Evolutionary conservation across 2,797 vertebrate genomes (phyloP).

Genomic region (Trichosurus vulpecula): DNA sequence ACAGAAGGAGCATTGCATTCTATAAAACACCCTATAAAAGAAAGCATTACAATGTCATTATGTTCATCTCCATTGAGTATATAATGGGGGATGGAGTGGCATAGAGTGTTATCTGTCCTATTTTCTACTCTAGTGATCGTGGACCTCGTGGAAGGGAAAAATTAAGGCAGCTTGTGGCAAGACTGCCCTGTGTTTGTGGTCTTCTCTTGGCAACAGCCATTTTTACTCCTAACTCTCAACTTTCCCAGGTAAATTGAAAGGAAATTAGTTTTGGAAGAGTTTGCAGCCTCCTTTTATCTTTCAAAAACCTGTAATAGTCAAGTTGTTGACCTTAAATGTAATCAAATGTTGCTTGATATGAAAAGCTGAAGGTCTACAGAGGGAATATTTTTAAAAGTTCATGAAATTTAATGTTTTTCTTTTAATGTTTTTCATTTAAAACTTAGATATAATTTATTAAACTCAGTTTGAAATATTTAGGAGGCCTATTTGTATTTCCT

Average conservation of each 20-base stretch:
- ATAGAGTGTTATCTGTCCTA: background rate
- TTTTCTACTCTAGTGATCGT: background rate
- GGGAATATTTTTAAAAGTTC: conserved; percentile 49
- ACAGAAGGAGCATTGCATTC: background rate
- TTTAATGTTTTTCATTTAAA: conserved; percentile 64
- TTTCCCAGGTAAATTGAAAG: background rate
- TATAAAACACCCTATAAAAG: background rate
- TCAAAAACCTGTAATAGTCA: background rate
- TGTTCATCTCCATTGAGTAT: background rate
- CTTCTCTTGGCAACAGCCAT: background rate
- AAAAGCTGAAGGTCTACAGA: background rate
- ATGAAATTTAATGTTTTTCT: conserved; percentile 73
- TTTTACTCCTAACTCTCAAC: background rate
- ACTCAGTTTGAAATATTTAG: conserved; percentile 63
- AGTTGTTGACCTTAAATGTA: background rate
- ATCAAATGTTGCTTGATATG: fast-evolving
- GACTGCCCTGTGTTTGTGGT: background rate
- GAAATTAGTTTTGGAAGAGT: background rate
- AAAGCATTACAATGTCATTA: background rate
- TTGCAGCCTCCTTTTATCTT: background rate
- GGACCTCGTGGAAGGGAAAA: background rate
- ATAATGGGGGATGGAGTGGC: background rate
- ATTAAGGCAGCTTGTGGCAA: background rate
- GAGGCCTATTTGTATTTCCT: conserved; percentile 39
- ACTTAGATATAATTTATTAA: conserved; percentile 54